Conservation (phyloP, 2,113 vertebrate species). For the Apteryx owenii region DNA sequence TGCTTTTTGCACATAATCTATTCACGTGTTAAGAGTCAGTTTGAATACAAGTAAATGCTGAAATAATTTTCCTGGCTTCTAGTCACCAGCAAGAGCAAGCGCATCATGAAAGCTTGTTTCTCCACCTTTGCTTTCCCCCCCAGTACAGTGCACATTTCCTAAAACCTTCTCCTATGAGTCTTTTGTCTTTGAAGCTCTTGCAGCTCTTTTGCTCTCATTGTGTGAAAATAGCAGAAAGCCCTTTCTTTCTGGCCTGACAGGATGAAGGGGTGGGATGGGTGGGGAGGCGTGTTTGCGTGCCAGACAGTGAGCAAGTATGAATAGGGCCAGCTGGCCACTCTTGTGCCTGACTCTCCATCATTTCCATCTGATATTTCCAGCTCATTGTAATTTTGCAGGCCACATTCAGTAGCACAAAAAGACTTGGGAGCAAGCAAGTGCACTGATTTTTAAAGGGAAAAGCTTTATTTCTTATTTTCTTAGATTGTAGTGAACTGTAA, state of each 20-base stretch:
- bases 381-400: constrained; percentile 21
- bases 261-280: constrained; percentile 20
- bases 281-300: neutral
- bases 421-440: constrained; percentile 25
- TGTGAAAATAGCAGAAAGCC: neutral
- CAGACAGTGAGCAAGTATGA: constrained; percentile 47
- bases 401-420: constrained; percentile 12
- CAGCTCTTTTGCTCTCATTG: neutral
- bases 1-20: neutral
- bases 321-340: constrained; percentile 57
- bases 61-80: neutral
- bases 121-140: neutral
- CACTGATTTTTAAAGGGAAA: constrained; percentile 32
- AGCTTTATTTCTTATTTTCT: constrained; percentile 56
- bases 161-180: neutral
- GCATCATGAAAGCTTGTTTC: neutral
- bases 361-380: constrained; percentile 42
- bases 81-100: neutral
- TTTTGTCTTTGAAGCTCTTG: neutral
- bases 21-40: neutral
- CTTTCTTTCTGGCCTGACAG: neutral
- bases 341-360: neutral
- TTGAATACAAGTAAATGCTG: neutral
- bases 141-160: neutral
- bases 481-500: neutral